Percentiles rank a stretch among this genome's conserved stretches.
Evolutionary conservation across 2,888 invertebrate genomes (phyloP).

Genomic region (Pinctada fucata): DNA sequence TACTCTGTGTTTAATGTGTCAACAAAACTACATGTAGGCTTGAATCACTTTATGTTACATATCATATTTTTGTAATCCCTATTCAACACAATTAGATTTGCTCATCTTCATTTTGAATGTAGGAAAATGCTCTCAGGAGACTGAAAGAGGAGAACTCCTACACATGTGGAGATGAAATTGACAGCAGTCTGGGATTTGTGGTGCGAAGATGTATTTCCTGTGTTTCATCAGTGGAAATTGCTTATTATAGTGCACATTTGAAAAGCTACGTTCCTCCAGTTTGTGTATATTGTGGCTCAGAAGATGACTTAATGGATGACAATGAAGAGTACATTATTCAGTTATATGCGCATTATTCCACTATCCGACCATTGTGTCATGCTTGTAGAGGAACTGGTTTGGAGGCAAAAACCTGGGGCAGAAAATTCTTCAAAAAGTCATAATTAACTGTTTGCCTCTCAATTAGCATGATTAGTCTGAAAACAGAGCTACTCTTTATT

Average conservation of each 20-base stretch:
- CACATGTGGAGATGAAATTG: constrained; percentile 9
- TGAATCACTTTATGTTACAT: too few species aligned
- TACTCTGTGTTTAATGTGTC: too few species aligned
- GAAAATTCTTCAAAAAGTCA: constrained; percentile 20
- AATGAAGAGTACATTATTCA: constrained; percentile 9
- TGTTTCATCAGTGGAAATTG: constrained; percentile 4
- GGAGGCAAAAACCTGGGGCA: constrained; percentile 27
- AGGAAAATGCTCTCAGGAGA: constrained; percentile 11
- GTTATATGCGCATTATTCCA: constrained; percentile 22
- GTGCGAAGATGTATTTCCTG: constrained; percentile 11
- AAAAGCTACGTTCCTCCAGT: constrained; percentile 13
- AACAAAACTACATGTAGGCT: too few species aligned
- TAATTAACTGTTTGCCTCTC: too few species aligned
- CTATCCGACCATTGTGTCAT: constrained; percentile 21
- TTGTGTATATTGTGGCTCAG: constrained; percentile 23
- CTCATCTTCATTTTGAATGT: too few species aligned
- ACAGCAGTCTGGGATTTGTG: background rate
- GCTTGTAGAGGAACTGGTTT: constrained; percentile 10
- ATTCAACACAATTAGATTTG: too few species aligned
- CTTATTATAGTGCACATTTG: constrained; percentile 16
- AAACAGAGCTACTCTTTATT: too few species aligned
- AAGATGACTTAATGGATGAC: constrained; percentile 27
- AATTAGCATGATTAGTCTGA: too few species aligned
- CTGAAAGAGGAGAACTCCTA: constrained; percentile 13
- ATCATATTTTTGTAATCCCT: too few species aligned